These are phyloP conservation scores for Myotis findleyi DNA, from an alignment of 2,797 vertebrate genomes.

Conservation along the genomic window DNA sequence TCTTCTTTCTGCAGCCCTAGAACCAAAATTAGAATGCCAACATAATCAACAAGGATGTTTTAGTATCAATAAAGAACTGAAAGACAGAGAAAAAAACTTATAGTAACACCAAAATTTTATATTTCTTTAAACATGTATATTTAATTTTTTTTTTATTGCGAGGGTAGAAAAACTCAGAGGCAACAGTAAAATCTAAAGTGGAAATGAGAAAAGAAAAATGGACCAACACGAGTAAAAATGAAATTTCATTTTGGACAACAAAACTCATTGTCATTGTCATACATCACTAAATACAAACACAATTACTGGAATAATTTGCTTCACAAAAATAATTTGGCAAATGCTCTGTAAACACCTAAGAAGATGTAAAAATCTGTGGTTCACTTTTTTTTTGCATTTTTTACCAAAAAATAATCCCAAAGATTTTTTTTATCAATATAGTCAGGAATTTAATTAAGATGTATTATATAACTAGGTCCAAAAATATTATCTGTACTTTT, in stretches of 20 bases:
- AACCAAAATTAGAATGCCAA: neutral
- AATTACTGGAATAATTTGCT: neutral
- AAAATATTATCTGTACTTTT: neutral
- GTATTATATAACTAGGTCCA: neutral
- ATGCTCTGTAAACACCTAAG: neutral
- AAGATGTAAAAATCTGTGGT: neutral
- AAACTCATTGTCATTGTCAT: neutral
- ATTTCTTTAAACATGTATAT: neutral
- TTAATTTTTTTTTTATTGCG: slow-evolving; percentile 9
- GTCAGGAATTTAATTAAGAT: neutral
- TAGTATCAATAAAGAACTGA: neutral
- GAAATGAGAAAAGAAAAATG: neutral
- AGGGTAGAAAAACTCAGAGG: neutral
- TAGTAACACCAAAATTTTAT: neutral
- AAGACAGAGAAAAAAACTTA: neutral
- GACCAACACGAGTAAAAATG: neutral
- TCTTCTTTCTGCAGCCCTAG: neutral
- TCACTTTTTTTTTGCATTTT: neutral
- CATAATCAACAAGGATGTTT: neutral
- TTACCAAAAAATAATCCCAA: neutral
- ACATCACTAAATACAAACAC: slow-evolving; percentile 4
- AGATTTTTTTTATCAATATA: neutral
- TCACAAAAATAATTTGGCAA: neutral
- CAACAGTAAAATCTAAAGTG: neutral
- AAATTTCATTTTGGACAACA: slow-evolving; percentile 45